Conservation (phyloP, 2,888 invertebrate genomes). For the Caprella mutica region DNA sequence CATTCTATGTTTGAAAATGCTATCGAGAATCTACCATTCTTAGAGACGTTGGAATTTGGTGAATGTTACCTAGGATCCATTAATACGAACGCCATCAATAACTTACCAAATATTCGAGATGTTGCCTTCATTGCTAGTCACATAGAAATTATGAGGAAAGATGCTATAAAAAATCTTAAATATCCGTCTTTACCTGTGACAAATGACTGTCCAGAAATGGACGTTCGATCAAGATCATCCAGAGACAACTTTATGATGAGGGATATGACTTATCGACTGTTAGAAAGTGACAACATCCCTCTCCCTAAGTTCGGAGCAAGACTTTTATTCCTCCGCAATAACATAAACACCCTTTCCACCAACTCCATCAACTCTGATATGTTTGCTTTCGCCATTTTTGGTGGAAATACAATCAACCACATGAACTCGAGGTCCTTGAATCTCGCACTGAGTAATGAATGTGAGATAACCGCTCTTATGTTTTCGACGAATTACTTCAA, state of each 20-base stretch:
- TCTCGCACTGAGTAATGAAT: not conserved
- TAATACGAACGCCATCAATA: not conserved
- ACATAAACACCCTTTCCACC: not conserved
- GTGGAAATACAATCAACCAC: not conserved
- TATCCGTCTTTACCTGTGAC: not conserved
- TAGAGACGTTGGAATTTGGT: not conserved
- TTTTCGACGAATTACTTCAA: not conserved
- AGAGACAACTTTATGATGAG: not conserved
- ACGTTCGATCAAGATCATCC: not conserved
- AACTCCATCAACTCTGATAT: not conserved
- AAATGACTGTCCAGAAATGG: slow-evolving; percentile 4
- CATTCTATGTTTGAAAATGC: not conserved
- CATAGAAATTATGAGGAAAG: not conserved
- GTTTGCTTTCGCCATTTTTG: not conserved
- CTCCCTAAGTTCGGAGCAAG: not conserved
- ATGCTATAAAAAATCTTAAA: not conserved
- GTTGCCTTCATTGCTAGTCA: not conserved
- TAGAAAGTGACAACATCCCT: not conserved
- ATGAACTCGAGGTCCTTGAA: not conserved
- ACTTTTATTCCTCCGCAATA: not conserved
- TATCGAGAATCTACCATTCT: not conserved
- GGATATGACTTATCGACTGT: not conserved
- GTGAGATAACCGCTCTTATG: slow-evolving; percentile 5
- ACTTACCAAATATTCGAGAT: not conserved
- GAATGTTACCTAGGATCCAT: not conserved